Conservation (phyloP, 2,113 vertebrate species). For the Cygnus buccinator region DNA sequence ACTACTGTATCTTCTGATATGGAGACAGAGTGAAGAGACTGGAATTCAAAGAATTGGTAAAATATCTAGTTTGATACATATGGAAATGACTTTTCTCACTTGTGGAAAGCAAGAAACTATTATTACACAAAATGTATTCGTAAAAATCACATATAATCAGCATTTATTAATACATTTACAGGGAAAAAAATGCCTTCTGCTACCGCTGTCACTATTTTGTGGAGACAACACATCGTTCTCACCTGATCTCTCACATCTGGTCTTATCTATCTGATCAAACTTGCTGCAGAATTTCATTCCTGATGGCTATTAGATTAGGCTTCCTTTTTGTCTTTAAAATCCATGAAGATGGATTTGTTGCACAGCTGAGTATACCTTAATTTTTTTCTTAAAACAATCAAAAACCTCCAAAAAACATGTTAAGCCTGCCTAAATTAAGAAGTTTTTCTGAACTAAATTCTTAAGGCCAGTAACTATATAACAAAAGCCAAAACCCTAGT, state of each 20-base stretch:
- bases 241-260: background rate
- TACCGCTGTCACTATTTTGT: background rate
- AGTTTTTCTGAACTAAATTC: background rate
- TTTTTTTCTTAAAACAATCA: background rate
- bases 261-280: background rate
- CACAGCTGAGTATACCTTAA: background rate
- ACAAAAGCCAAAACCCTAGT: background rate
- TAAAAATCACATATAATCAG: background rate
- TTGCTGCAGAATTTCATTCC: background rate
- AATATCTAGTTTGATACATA: background rate
- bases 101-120: background rate
- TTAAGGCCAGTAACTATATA: background rate
- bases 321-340: background rate
- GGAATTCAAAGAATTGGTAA: background rate
- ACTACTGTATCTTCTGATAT: background rate
- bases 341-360: background rate
- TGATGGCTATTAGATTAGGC: background rate
- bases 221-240: background rate
- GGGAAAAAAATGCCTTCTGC: accelerated
- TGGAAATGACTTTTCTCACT: background rate
- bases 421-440: background rate
- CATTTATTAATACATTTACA: background rate
- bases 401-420: background rate
- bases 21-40: background rate
- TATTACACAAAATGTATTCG: background rate